Evolutionary conservation across 2,888 invertebrate genomes (phyloP), one percentile per base, ranked within the genome.

Genomic region (Erannis defoliaria): DNA sequence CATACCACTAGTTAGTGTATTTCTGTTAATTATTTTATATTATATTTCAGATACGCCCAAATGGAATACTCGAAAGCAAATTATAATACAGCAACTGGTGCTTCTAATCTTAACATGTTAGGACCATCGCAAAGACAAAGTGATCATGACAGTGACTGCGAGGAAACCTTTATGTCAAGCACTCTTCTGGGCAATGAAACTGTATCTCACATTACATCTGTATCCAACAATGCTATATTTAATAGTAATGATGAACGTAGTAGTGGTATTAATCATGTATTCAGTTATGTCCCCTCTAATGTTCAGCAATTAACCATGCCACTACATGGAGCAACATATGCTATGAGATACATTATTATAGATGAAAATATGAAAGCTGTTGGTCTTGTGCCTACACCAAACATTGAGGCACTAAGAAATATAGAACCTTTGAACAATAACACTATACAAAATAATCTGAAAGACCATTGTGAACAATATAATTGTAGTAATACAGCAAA

Each of bases 1-100:
- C 5, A 23, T 23, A 23, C 23, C n/a, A 23, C 8, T 42, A 12
- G 10, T 6, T 10, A 18, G 1, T 18, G 9, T 38, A 9, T 16
- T 38, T 18, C 18, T 38, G 5, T 9, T 18, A 21, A 9, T 37
- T 5, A 9, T 40, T 21, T 3, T 5, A 12, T 1, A 8, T 29
- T 45, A 31, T 50, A 38, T 65, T 66, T 9, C 65, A 72, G 68
- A 21, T 73, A 54, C 45, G 56, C 45, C 12, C 35, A 63, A 40
- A 45, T 70, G 53, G 64, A 67, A 49, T 48, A 55, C 3, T 35
- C 26, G 14, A 18, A 19, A 5, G 5, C 8, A 14, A 18, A 23
- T n/a, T 14, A 26, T 8, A 26, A 26, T 26, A 14, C 18, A 14
- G 12, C 16, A 5, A 31, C 18, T 18, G n/a, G n/a, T n/a, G n/a